Conservation (phyloP, 2,888 invertebrate genomes). For the Lochmaea crataegi region DNA sequence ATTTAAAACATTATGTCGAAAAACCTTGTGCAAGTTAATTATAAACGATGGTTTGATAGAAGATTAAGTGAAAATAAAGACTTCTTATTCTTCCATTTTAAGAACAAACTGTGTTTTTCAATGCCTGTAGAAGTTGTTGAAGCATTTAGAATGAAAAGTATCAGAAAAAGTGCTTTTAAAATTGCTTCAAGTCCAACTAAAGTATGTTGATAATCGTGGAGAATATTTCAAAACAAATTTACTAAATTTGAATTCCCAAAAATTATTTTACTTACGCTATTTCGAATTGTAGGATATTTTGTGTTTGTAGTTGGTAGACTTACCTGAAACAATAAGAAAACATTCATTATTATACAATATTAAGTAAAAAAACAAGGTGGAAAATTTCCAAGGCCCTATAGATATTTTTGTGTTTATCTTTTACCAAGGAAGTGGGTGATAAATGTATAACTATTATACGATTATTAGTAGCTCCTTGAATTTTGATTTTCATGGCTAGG, state of each 20-base stretch:
- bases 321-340: slow-evolving; percentile 12
- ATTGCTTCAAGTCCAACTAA: no score
- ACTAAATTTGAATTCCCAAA: background rate
- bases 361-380: background rate
- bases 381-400: background rate
- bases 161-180: no score
- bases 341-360: background rate
- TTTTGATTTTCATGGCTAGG: background rate
- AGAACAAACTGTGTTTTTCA: no score
- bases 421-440: background rate
- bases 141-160: no score
- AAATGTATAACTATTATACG: background rate
- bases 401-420: background rate
- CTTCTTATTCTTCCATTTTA: no score
- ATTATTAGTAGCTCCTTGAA: background rate
- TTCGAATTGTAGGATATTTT: background rate
- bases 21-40: no score
- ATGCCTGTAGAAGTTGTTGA: no score
- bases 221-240: background rate
- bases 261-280: background rate
- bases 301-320: background rate
- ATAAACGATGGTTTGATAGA: no score
- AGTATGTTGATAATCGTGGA: no score
- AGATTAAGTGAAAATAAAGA: no score
- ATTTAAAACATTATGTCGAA: no score